Percentiles rank a stretch among this genome's conserved stretches.
Conservation (phyloP, 2,888 invertebrate genomes). For the Andrena camellia region DNA sequence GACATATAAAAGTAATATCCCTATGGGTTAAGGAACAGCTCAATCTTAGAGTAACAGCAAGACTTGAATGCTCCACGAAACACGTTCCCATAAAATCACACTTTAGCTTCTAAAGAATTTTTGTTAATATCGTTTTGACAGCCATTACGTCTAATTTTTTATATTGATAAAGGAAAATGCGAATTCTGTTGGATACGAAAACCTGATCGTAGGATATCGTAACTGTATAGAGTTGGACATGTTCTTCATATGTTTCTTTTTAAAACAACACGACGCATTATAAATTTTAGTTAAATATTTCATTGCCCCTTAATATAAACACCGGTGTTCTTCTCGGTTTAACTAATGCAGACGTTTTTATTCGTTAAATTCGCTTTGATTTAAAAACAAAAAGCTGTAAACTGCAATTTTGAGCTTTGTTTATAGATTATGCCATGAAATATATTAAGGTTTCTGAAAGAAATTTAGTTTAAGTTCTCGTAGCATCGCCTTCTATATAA, state of each 20-base stretch:
- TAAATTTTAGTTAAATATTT: conserved; percentile 8
- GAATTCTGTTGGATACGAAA: not conserved
- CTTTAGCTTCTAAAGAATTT: not conserved
- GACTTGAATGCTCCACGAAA: not conserved
- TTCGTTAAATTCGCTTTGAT: not conserved
- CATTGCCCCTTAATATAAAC: not conserved
- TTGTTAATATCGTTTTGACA: not conserved
- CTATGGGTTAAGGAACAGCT: not conserved
- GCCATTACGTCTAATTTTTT: not conserved
- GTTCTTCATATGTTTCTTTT: not conserved
- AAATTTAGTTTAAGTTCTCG: not conserved
- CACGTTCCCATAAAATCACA: conserved; percentile 11
- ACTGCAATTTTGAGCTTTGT: not conserved
- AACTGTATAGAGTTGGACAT: not conserved
- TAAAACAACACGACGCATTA: not conserved
- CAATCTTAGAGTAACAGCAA: conserved; percentile 5
- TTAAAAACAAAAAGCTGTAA: conserved; percentile 5
- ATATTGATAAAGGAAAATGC: not conserved
- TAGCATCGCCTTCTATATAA: not conserved
- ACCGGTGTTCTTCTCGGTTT: not conserved
- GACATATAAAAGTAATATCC: not conserved
- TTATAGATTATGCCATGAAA: not conserved
- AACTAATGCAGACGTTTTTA: not conserved
- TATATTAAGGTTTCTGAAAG: not conserved
- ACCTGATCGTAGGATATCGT: not conserved